Conservation (phyloP, 2,888 invertebrate genomes). For the Dascillus cervinus region DNA sequence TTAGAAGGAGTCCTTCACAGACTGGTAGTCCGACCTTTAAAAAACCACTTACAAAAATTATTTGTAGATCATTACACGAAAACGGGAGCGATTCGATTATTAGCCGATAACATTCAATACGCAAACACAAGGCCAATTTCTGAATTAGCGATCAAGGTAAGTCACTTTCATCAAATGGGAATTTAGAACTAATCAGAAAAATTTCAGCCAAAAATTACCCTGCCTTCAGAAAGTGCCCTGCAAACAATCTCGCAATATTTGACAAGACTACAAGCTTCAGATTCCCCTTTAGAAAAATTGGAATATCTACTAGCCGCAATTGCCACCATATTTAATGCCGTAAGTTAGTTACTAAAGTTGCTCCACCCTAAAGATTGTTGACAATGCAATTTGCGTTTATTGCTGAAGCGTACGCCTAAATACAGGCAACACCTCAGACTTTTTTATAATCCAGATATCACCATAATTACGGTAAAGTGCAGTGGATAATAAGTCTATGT, state of each 20-base stretch:
- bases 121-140: constrained; percentile 60
- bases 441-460: no score
- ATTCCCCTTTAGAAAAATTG: constrained; percentile 87
- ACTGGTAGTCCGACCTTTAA: constrained; percentile 78
- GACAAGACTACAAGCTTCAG: constrained; percentile 79
- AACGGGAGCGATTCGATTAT: constrained; percentile 61
- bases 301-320: constrained; percentile 86
- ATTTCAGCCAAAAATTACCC: constrained; percentile 59
- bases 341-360: no score
- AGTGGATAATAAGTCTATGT: no score
- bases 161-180: constrained; percentile 8
- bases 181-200: constrained; percentile 1
- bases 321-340: constrained; percentile 77
- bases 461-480: no score
- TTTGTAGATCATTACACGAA: constrained; percentile 83
- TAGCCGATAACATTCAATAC: constrained; percentile 64
- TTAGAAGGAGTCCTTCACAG: constrained; percentile 91
- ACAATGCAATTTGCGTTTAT: no score
- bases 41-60: constrained; percentile 73
- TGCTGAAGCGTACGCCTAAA: no score
- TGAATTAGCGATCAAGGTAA: constrained; percentile 62
- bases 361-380: no score
- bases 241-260: constrained; percentile 72
- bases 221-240: constrained; percentile 68
- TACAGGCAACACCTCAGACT: no score